A percentile compares a stretch with the other conserved stretches of the same genome.
These are phyloP conservation scores for Stegostoma tigrinum DNA, from an alignment of 2,113 vertebrate genomes.

Conservation along the genomic window DNA sequence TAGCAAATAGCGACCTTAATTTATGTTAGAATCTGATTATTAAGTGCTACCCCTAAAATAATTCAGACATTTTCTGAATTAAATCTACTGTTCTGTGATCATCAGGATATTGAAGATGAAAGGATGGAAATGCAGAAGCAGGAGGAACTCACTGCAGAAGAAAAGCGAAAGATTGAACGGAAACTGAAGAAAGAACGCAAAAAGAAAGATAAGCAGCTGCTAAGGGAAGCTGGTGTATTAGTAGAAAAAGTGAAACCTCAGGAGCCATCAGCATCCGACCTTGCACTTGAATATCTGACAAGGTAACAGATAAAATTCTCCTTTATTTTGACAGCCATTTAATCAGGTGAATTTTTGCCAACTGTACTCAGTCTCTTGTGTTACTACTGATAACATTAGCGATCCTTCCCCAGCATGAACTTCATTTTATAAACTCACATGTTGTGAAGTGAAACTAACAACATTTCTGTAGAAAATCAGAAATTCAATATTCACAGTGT, in stretches of 20 bases:
- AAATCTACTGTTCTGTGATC: not conserved
- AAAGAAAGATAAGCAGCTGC: conserved; percentile 54
- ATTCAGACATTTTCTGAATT: not conserved
- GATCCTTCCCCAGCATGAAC: not conserved
- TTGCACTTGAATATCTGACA: conserved; percentile 59
- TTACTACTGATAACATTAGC: not conserved
- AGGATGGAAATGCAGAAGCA: not conserved
- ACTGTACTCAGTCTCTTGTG: not conserved
- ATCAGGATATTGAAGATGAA: not conserved
- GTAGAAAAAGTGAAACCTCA: conserved; percentile 43
- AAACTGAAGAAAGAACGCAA: conserved; percentile 65
- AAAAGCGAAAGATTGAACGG: conserved; percentile 56
- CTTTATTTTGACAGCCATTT: not conserved
- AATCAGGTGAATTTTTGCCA: not conserved
- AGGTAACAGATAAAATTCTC: conserved; percentile 44
- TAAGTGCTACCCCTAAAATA: not conserved
- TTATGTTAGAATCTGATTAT: not conserved
- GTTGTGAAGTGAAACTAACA: not conserved
- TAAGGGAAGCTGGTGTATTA: conserved; percentile 46
- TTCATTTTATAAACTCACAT: not conserved
- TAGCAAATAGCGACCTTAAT: not conserved
- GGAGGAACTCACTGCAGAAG: conserved; percentile 48
- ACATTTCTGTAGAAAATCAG: not conserved
- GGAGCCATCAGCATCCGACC: conserved; percentile 42
- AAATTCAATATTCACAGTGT: not conserved